A percentile compares a stretch with the other conserved stretches of the same genome.
These are phyloP conservation scores for Drosophila parabipectinata DNA, from an alignment of 1,140 invertebrate genomes.

Conservation along the genomic window DNA sequence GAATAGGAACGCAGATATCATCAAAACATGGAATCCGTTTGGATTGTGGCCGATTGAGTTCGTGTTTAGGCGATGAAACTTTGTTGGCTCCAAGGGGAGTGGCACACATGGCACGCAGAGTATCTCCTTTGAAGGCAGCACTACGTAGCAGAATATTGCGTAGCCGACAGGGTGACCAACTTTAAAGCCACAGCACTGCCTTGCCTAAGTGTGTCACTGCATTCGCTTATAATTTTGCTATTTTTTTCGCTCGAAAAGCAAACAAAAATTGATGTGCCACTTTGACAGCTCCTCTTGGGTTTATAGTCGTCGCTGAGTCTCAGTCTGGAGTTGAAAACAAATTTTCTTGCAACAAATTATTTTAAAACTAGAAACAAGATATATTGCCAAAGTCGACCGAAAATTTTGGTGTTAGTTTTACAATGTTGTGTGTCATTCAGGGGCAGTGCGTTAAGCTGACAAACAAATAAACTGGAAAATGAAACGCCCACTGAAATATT, in stretches of 20 bases:
- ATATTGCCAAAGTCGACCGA: not conserved
- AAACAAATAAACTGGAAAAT: constrained; percentile 15
- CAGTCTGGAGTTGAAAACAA: constrained; percentile 66
- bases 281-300: constrained; percentile 17
- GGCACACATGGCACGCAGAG: not conserved
- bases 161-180: constrained; percentile 60
- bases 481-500: constrained; percentile 45
- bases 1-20: constrained; percentile 32
- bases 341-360: constrained; percentile 72
- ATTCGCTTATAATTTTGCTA: constrained; percentile 19
- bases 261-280: constrained; percentile 53
- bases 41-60: constrained; percentile 13
- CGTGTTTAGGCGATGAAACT: constrained; percentile 12
- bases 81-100: constrained; percentile 4
- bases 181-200: constrained; percentile 12
- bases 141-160: constrained; percentile 46
- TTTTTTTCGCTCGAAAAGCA: constrained; percentile 25
- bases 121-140: constrained; percentile 15
- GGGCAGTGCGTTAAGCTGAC: constrained; percentile 38
- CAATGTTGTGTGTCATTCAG: constrained; percentile 61
- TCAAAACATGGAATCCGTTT: constrained; percentile 16
- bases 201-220: constrained; percentile 44
- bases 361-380: constrained; percentile 18
- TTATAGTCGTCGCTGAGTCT: constrained; percentile 36
- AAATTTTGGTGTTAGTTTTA: constrained; percentile 64